Base-by-base conservation (phyloP, 23 tunicate species). In the Ciona savignyi region DNA sequence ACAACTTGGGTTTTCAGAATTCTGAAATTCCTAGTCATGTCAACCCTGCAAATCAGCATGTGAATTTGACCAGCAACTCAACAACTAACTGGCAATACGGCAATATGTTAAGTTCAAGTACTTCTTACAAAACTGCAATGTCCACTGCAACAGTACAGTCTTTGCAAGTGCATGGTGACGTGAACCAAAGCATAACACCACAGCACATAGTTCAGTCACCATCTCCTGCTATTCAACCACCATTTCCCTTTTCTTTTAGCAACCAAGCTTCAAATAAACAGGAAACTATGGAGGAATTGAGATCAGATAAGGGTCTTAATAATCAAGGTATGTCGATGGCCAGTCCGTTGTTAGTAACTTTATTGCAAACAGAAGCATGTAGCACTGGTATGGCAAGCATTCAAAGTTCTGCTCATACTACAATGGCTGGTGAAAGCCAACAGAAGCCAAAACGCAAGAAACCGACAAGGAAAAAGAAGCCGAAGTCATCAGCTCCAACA, bases 401-500 rank as follows among this genome's bases (percentile, higher is more conserved):
- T 31, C 35, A 61, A 33, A 42, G 11, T 42, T 42, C 15, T 9
- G 68, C 78, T 6, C 73, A 48, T 15, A 68, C 67, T 25, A 33
- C 79, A 19, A 32, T 24, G 23, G 64, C 81, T 29, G 32, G 33
- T 60, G 75, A 35, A 20, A 27, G 20, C 15, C 49, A 60, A 3
- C 60, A 77, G 2, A 88, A 81, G 66, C 96, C 87, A 1, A 88
- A 88, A 63, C 80, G 86, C 6, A 88, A 88, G 70, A 88, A 88
- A 62, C 83, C 78, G 11, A 42, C 78, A 33, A 62, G 87, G 25
- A 77, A 78, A 49, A 88, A 88, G 81, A 87, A 87, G 48, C 79
- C 86, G 3, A 81, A 81, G 33, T 56, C 77, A 20, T 26, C 81
- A 22, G 64, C 62, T 27, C 24, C 33, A 25, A 73, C 80, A 29